phyloP scores from a whole-genome alignment of 2,797 vertebrate genomes.

The Carapus acus region DNA sequence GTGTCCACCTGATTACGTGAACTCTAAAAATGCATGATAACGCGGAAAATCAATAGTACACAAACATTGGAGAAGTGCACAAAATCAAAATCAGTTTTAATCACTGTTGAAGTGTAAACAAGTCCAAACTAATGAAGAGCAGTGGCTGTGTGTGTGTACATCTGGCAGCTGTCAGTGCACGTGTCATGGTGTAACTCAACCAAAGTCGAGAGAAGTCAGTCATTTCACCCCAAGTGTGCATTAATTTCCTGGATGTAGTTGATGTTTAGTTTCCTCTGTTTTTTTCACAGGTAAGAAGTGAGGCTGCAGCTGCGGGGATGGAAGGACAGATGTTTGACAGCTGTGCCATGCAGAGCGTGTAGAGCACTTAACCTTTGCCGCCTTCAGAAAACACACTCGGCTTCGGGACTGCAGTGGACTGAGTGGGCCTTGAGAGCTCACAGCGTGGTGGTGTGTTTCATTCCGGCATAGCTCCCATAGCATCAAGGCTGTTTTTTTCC shows the following conservation, averaged over 20 bases:
- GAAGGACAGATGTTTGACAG: conserved; percentile 5
- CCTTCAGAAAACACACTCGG: conserved; percentile 12
- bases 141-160: conserved; percentile 1
- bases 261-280: conserved; percentile 4
- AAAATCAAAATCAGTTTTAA: neutral
- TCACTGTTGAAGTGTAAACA: neutral
- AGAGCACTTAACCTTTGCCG: conserved; percentile 23
- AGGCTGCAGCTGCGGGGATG: conserved; percentile 2
- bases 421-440: conserved; percentile 1
- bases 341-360: conserved; percentile 9
- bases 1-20: no score
- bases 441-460: conserved; percentile 24
- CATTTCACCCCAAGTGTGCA: neutral
- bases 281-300: conserved; percentile 60
- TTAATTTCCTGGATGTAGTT: neutral
- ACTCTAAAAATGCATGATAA: no score
- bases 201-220: neutral
- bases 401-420: conserved; percentile 16
- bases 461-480: conserved; percentile 11
- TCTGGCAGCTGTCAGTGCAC: neutral
- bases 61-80: neutral
- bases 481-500: conserved; percentile 10
- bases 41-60: neutral
- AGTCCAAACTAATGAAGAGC: neutral
- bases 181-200: neutral